phyloP scores from a whole-genome alignment of 2,888 invertebrate genomes.

The Lissocephala sabroskyi region DNA sequence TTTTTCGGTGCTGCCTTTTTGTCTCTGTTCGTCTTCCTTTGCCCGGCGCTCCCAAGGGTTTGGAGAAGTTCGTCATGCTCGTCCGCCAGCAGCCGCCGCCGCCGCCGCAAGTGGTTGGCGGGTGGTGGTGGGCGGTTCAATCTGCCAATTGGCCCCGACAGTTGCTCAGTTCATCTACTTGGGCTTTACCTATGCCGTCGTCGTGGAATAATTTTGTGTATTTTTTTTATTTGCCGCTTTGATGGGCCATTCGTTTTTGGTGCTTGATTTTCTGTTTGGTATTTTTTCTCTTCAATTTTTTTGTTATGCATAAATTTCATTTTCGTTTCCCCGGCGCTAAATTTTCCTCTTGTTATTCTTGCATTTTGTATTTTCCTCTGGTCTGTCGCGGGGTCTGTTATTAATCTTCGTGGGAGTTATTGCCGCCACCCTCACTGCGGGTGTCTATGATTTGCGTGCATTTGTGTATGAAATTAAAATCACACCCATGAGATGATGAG shows the following conservation, averaged over 20 bases:
- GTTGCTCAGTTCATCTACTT: background rate
- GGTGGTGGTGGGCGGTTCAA: too few species aligned
- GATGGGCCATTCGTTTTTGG: constrained; percentile 48
- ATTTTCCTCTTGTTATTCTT: constrained; percentile 20
- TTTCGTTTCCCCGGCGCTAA: constrained; percentile 37
- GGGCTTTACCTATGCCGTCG: background rate
- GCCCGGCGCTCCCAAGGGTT: too few species aligned
- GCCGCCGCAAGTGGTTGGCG: too few species aligned
- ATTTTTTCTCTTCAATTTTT: constrained; percentile 16
- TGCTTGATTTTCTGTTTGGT: constrained; percentile 17
- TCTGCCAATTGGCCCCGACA: background rate
- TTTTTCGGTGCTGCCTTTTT: too few species aligned
- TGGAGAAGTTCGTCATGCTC: too few species aligned
- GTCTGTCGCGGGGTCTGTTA: constrained; percentile 38
- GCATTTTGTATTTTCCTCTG: constrained; percentile 14
- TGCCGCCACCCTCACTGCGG: constrained; percentile 41
- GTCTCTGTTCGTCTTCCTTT: too few species aligned
- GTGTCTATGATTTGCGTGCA: constrained; percentile 58
- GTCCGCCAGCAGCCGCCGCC: too few species aligned
- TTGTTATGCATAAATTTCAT: constrained; percentile 59
- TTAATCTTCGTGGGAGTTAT: constrained; percentile 70
- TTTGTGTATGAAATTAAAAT: constrained; percentile 73
- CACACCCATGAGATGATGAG: constrained; percentile 70
- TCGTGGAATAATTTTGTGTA: constrained; percentile 1
- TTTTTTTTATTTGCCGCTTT: constrained; percentile 34